Conservation (phyloP, 2,888 invertebrate species). For the Arge pagana region DNA sequence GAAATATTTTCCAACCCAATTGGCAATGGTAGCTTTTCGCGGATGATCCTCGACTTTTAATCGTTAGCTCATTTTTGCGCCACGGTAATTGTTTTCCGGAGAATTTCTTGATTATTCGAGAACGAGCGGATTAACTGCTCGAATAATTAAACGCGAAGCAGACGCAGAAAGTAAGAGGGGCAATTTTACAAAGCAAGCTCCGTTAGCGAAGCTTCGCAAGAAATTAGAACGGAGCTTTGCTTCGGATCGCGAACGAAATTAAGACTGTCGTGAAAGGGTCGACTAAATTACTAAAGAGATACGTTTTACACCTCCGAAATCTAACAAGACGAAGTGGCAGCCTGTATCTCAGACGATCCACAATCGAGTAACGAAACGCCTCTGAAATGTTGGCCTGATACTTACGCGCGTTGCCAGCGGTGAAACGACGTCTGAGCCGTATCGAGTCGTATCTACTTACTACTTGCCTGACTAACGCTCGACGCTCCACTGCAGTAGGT, state of each 20-base stretch:
- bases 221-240: constrained; percentile 18
- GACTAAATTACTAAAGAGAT: constrained; percentile 19
- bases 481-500: no score
- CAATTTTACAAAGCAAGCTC: constrained; percentile 18
- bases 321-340: no score
- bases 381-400: no score
- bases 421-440: no score
- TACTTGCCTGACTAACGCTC: no score
- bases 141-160: constrained; percentile 20
- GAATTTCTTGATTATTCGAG: constrained; percentile 13
- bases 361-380: no score
- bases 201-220: constrained; percentile 9
- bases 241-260: constrained; percentile 13
- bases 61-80: no score
- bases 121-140: constrained; percentile 19
- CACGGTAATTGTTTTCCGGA: constrained; percentile 15
- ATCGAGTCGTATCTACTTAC: no score
- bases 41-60: neutral
- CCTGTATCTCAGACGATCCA: no score
- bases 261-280: constrained; percentile 19
- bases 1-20: no score
- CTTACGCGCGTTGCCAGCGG: no score
- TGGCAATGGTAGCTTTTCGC: neutral
- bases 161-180: constrained; percentile 11
- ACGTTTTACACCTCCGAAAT: constrained; percentile 8